Evolutionary conservation across 2,797 vertebrate species (phyloP), one percentile per base, ranked within the genome.

Genomic region (Phyllotis vaccarum): DNA sequence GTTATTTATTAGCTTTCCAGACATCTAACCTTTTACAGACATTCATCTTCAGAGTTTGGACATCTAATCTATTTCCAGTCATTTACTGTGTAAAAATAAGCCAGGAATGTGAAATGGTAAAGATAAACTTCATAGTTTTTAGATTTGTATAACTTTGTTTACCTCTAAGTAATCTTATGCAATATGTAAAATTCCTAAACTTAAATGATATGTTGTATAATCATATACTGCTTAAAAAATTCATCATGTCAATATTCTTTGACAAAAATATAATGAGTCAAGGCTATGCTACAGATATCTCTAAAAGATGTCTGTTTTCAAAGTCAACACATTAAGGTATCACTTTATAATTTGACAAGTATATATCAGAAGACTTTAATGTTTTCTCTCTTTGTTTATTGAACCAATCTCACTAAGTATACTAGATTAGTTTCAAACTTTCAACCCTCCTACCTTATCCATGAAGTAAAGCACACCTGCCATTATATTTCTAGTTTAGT

Each of bases 281-380:
- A 79, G 3, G 22, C 0, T 79, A 31, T 58, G 43, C 85, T 79
- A 60, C 14, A 92, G 40, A 80, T 3, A 72, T 46, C 56, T 46
- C 86, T 70, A 75, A 82, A 90, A 34, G 1, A n/a, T 90, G 13
- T 37, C 70, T 58, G 66, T 95, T 95, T 95, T 93, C n/a, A 85
- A 93, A 94, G 85, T 10, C 7, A 34, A 54, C 14, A 46, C 43
- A 19, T 86, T 11, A 87, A n/a, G 43, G 83, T 17, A 2, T 68
- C 22, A 80, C 2, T 93, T 80, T 70, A 14, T 95, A 16, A 75
- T n/a, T 31, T 86, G 52, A 78, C 6, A 46, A 27, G 54, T 86
- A 62, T 21, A 86, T 83, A 52, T 52, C 34, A 62, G 21, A 80
- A 11, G 56, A 64, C 7, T 27, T 46, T 34, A 49, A 13, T 62